Percentiles rank a stretch among this genome's conserved stretches.
These are phyloP conservation scores for Melitaea athalia DNA, from an alignment of 2,888 invertebrate species.

Conservation along the genomic window DNA sequence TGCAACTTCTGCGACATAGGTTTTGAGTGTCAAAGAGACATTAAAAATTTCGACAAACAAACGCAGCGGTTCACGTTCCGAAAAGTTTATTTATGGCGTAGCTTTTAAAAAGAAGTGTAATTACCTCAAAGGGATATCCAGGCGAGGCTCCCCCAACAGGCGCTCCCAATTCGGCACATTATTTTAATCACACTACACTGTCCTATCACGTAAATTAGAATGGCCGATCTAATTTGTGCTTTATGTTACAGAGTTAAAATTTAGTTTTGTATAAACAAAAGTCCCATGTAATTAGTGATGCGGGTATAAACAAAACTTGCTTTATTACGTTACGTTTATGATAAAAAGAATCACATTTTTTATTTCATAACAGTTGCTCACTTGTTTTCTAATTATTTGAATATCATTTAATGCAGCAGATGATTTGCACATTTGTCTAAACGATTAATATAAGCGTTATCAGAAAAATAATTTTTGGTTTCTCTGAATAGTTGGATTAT, in stretches of 20 bases:
- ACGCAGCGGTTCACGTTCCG: conserved; percentile 23
- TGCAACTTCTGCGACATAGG: conserved; percentile 12
- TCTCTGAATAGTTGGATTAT: too few relatives aligned
- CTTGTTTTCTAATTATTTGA: not conserved
- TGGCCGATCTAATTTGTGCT: not conserved
- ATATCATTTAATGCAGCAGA: too few relatives aligned
- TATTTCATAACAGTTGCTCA: not conserved
- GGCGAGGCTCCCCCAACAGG: conserved; percentile 48
- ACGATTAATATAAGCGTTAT: too few relatives aligned
- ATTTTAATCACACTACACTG: conserved; percentile 74
- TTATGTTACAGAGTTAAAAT: not conserved
- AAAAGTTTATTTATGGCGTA: conserved; percentile 39
- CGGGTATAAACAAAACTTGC: conserved; percentile 1
- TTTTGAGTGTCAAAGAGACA: conserved; percentile 9
- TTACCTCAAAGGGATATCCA: conserved; percentile 47
- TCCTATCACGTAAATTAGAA: conserved; percentile 59
- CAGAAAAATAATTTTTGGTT: too few relatives aligned
- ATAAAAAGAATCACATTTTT: conserved; percentile 4
- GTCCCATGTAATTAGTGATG: conserved; percentile 2
- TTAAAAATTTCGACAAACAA: conserved; percentile 23
- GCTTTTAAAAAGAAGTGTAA: conserved; percentile 46
- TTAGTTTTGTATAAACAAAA: not conserved
- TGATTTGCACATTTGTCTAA: too few relatives aligned
- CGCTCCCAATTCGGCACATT: conserved; percentile 76
- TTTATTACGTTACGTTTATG: not conserved